A percentile compares a stretch with the other conserved stretches of the same genome.
These are phyloP conservation scores for Anthonomus grandis DNA, from an alignment of 1,140 invertebrate genomes.

Conservation along the genomic window DNA sequence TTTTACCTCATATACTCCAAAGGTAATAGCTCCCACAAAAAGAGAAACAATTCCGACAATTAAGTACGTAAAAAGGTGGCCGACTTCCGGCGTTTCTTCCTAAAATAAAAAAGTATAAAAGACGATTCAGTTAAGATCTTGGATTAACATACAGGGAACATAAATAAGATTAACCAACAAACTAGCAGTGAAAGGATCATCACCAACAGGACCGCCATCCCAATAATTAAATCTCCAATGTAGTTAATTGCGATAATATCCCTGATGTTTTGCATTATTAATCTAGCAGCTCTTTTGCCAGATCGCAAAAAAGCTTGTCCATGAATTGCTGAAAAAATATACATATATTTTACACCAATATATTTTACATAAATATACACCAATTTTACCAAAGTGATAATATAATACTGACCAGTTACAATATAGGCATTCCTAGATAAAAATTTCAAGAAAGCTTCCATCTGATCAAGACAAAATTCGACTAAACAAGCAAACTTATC, in stretches of 20 bases:
- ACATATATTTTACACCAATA: too few relatives aligned
- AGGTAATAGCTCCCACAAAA: neutral
- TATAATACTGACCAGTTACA: constrained; percentile 59
- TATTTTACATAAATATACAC: constrained; percentile 7
- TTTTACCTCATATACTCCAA: constrained; percentile 68
- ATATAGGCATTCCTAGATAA: constrained; percentile 77
- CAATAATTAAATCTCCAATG: constrained; percentile 76
- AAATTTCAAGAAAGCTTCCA: constrained; percentile 70
- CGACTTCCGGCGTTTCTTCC: too few relatives aligned
- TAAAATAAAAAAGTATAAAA: neutral
- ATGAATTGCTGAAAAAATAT: constrained; percentile 60
- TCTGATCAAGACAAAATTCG: constrained; percentile 66
- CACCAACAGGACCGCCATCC: constrained; percentile 52
- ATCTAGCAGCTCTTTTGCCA: constrained; percentile 61
- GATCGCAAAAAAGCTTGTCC: constrained; percentile 66
- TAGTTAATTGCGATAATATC: constrained; percentile 73
- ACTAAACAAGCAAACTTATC: constrained; percentile 16
- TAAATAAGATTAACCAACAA: neutral
- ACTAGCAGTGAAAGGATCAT: too few relatives aligned
- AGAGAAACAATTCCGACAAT: neutral
- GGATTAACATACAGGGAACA: constrained; percentile 1
- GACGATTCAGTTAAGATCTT: neutral
- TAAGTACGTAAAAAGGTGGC: too few relatives aligned
- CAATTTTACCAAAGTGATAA: neutral
- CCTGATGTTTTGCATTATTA: constrained; percentile 61